These are phyloP conservation scores for Adelognathus sp. DNA, from an alignment of 2,888 invertebrate species.

Conservation along the genomic window DNA sequence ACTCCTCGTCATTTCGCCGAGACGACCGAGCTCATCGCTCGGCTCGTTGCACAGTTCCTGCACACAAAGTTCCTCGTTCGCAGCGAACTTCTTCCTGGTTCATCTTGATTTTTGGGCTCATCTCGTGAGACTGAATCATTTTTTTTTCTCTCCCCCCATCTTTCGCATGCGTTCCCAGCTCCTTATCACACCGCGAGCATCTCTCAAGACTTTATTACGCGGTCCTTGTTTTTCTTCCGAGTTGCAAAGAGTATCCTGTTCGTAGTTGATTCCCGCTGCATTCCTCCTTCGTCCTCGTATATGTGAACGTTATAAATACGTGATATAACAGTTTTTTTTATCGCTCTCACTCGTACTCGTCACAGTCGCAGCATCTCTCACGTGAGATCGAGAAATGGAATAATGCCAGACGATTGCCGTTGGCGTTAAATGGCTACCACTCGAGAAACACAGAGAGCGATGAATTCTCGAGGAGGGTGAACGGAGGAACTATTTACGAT, in stretches of 20 bases:
- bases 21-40: no score
- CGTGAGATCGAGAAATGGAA: neutral
- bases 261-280: neutral
- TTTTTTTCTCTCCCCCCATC: neutral
- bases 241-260: neutral
- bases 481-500: conserved; percentile 36
- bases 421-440: neutral
- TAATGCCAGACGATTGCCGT: conserved; percentile 18
- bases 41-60: no score
- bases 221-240: neutral
- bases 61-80: conserved; percentile 1
- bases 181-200: neutral
- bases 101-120: conserved; percentile 6
- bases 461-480: neutral
- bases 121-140: neutral
- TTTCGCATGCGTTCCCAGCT: neutral
- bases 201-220: neutral
- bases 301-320: conserved; percentile 4
- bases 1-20: conserved; percentile 2
- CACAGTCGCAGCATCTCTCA: neutral
- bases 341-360: neutral
- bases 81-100: conserved; percentile 1
- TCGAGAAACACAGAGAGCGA: neutral
- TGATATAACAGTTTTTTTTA: conserved; percentile 8
- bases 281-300: neutral